Conservation (phyloP, 2,113 vertebrate species). For the Plestiodon gilberti region DNA sequence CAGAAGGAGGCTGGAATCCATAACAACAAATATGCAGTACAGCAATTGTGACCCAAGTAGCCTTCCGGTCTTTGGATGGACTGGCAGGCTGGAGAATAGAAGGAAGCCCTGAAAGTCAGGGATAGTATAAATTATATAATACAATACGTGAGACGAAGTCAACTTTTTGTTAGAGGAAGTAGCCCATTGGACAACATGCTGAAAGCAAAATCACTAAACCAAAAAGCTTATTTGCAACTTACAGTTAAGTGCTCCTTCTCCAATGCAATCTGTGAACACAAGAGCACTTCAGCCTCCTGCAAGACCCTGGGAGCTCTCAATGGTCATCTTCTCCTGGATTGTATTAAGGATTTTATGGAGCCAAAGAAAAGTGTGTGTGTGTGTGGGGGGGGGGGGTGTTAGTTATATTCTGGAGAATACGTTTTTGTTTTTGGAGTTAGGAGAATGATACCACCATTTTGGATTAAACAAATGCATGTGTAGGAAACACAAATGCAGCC, state of each 20-base stretch:
- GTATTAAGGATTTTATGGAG: background rate
- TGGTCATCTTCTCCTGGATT: background rate
- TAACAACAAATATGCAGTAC: background rate
- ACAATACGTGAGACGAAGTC: background rate
- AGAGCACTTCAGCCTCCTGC: background rate
- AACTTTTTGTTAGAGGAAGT: background rate
- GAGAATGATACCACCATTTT: background rate
- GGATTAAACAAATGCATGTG: constrained; percentile 3
- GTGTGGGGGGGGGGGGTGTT: background rate
- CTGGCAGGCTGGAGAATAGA: constrained; percentile 1
- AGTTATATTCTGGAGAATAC: background rate
- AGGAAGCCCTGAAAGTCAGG: constrained; percentile 8
- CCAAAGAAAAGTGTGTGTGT: too few relatives aligned
- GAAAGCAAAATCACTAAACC: background rate
- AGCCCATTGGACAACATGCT: background rate
- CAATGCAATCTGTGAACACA: background rate
- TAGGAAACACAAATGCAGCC: constrained; percentile 14
- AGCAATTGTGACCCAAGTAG: background rate
- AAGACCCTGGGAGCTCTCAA: background rate
- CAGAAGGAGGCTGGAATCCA: constrained; percentile 1
- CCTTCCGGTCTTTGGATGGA: background rate
- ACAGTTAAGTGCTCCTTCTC: background rate
- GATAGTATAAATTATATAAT: background rate
- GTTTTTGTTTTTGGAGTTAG: background rate
- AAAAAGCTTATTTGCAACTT: background rate